phyloP scores from a whole-genome alignment of 1,140 invertebrate genomes.

The Scaptomyza pallida region DNA sequence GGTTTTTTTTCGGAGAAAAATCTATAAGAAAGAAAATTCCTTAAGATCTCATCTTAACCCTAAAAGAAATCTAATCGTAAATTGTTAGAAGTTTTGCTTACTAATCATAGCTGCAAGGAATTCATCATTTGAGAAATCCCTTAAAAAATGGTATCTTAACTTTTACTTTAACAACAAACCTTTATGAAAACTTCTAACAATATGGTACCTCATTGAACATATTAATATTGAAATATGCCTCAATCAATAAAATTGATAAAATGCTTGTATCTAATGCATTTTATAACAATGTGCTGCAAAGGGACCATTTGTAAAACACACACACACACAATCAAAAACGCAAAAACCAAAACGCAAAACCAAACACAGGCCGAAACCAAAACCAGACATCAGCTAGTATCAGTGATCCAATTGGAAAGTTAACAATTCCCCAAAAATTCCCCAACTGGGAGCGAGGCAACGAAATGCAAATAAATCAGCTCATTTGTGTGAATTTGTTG shows the following conservation, averaged over 20 bases:
- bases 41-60: too few relatives aligned
- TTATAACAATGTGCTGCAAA: conserved; percentile 1
- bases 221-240: background rate
- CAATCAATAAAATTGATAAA: background rate
- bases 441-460: background rate
- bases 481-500: conserved; percentile 1
- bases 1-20: too few relatives aligned
- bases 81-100: too few relatives aligned
- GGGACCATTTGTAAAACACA: background rate
- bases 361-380: background rate
- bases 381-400: background rate
- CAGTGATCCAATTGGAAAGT: conserved; percentile 5
- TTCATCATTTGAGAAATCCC: too few relatives aligned
- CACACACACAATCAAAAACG: background rate
- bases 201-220: background rate
- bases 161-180: too few relatives aligned
- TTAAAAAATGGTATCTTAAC: too few relatives aligned
- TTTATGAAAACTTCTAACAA: too few relatives aligned
- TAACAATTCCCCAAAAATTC: conserved; percentile 8
- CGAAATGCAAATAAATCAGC: conserved; percentile 8
- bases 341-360: background rate
- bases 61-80: too few relatives aligned
- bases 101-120: too few relatives aligned
- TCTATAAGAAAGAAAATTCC: too few relatives aligned
- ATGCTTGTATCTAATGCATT: background rate